Evolutionary conservation across 1,140 invertebrate genomes (phyloP).

Genomic region (Drosophila asahinai): DNA sequence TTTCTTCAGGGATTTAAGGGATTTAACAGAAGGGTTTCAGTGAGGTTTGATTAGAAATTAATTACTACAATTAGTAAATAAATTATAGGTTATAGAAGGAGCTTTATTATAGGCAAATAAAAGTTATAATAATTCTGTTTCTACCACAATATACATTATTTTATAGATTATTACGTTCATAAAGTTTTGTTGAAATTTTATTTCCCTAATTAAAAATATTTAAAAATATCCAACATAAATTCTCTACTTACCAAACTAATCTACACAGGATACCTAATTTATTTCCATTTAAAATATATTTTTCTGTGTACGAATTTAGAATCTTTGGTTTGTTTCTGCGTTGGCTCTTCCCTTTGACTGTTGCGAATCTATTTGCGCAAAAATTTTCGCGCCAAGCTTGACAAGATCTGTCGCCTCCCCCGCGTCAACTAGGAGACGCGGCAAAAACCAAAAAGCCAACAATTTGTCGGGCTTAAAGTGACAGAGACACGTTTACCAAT

Average conservation of each 20-base stretch:
- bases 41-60: no score
- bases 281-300: neutral
- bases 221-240: no score
- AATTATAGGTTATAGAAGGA: neutral
- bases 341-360: conserved; percentile 35
- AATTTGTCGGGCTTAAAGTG: conserved; percentile 70
- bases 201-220: no score
- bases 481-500: conserved; percentile 67
- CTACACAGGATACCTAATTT: no score
- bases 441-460: conserved; percentile 11
- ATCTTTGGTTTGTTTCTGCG: conserved; percentile 26
- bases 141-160: no score
- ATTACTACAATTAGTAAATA: neutral
- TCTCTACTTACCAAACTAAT: neutral
- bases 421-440: conserved; percentile 11
- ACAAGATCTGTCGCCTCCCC: conserved; percentile 48
- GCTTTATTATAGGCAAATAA: no score
- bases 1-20: no score
- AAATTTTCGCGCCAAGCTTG: conserved; percentile 43
- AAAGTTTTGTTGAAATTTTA: no score
- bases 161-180: no score
- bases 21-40: neutral
- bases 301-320: conserved; percentile 4
- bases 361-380: conserved; percentile 75
- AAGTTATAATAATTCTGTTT: no score